Conservation (phyloP, 2,113 vertebrate species). For the Cyanistes caeruleus region DNA sequence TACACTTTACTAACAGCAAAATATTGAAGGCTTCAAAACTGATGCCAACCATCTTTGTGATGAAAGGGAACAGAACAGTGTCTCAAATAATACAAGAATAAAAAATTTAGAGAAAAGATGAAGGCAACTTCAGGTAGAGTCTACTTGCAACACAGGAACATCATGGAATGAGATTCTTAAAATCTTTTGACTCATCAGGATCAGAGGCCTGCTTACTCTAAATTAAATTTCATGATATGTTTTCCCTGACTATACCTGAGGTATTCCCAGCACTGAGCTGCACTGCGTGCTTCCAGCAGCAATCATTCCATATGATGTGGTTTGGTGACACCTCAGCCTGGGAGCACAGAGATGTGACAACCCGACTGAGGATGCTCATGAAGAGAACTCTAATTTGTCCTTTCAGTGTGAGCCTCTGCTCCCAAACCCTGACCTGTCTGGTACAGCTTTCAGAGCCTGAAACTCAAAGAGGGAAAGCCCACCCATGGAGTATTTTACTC, state of each 20-base stretch:
- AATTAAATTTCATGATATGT: neutral
- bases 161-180: neutral
- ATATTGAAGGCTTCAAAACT: neutral
- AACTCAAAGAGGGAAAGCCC: neutral
- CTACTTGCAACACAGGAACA: neutral
- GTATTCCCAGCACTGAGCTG: neutral
- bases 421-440: neutral
- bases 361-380: accelerated
- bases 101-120: neutral
- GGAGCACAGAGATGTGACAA: neutral
- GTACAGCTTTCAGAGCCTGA: neutral
- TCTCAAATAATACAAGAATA: neutral
- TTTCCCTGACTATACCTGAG: neutral
- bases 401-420: neutral
- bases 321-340: neutral
- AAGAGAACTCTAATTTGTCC: neutral
- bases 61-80: neutral
- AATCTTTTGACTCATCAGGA: neutral
- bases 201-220: neutral
- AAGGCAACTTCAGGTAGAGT: neutral
- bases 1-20: neutral
- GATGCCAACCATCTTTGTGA: neutral
- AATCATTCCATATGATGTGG: neutral
- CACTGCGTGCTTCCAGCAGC: neutral
- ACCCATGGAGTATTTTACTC: neutral